Base-by-base conservation (phyloP, 1,140 invertebrate genomes). In the Trichonephila clavata region DNA sequence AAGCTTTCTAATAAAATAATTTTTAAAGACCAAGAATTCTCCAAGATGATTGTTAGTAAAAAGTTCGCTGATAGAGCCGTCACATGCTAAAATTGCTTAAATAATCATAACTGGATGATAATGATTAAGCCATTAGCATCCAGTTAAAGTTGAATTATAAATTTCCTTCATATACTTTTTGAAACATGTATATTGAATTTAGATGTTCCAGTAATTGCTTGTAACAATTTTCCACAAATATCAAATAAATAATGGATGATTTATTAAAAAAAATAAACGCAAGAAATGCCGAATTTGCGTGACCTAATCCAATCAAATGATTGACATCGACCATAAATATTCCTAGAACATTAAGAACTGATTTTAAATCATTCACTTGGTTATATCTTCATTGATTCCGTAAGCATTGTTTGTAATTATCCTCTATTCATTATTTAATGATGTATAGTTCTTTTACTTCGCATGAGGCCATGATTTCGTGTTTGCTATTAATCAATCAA, bases 321-420 rank as follows among this genome's bases (percentile, higher is more conserved):
- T 20, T 77, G 27, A 18, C 32, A 77, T 39, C 14, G 39, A 32
- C 32, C 16, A 27, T 77, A 39, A 32, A 39, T 39, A 16, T 18
- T 16, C 18, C 27, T 0, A 4, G 3, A 77, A 32, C 71, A 32
- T 7, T 39, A 39, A 77, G 71, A 77, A 27, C 27, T 77, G 71
- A 77, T 77, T 77, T 77, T 27, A 14, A 39, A 77, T 39, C 71
- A 16, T 10, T 39, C 32, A 32, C 71, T 77, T 32, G 27, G 27
- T 77, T 77, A 32, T 39, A 77, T 77, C 10, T 6, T 18, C 27
- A 77, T 77, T 32, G 27, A 77, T 77, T 16, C 27, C 16, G 14
- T 24, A 39, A 39, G 32, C 71, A 77, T 77, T 77, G 71, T 77
- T 77, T 77, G 32, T 77, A 77, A 77, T 77, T 77, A 32, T 16